These are phyloP conservation scores for Branchipolynoe longqiensis DNA, from an alignment of 2,888 invertebrate genomes.

Conservation along the genomic window DNA sequence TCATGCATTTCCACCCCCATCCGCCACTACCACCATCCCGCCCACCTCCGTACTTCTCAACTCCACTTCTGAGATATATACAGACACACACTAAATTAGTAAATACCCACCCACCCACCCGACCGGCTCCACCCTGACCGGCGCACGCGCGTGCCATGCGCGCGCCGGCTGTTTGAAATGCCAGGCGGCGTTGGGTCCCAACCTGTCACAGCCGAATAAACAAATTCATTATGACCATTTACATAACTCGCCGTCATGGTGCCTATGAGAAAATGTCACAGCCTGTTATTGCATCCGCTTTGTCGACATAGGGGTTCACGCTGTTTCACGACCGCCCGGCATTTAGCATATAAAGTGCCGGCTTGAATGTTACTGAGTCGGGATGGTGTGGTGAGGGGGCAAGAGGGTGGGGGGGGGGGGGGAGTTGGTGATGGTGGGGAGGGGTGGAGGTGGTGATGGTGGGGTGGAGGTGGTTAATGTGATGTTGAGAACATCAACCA, in stretches of 20 bases:
- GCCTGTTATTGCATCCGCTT: conserved; percentile 3
- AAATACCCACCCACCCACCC: no score
- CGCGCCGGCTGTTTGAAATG: background rate
- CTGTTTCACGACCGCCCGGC: no score
- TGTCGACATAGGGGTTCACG: background rate
- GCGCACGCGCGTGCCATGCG: background rate
- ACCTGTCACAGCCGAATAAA: conserved; percentile 34
- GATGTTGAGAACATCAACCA: no score
- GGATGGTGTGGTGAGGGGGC: no score
- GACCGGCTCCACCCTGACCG: background rate
- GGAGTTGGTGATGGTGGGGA: no score
- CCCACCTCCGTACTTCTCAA: no score
- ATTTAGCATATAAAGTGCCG: no score
- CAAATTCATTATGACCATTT: conserved; percentile 55
- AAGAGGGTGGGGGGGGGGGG: background rate
- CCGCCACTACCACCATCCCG: background rate
- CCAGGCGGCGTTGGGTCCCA: background rate
- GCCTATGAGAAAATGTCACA: conserved; percentile 51
- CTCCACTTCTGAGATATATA: no score
- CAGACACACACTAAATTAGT: no score
- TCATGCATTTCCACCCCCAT: background rate
- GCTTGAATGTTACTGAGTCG: no score
- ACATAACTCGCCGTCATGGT: conserved; percentile 30
- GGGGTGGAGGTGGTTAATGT: no score
- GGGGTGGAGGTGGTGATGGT: no score